Evolutionary conservation across 2,888 invertebrate genomes (phyloP), one percentile per base, ranked within the genome.

Genomic region (Athalia cordata): DNA sequence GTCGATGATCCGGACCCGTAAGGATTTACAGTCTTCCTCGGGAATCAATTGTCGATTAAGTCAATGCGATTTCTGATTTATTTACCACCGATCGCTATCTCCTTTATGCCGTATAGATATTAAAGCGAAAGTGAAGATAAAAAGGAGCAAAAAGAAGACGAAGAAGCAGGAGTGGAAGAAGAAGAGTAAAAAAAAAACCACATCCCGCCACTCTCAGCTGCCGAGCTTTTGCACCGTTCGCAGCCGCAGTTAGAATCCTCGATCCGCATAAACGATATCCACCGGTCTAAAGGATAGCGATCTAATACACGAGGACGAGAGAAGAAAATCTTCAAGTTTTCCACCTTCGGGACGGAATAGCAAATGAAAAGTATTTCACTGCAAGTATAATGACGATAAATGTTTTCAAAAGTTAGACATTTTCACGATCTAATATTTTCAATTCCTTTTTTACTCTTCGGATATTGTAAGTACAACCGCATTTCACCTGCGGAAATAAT

Each of bases 41-140:
- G 64, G 43, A 75, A 75, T 75, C 75, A 75, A 75, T 75, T 64
- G 75, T 75, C 75, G 75, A 75, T 75, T 75, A 75, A 75, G 75
- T 75, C 75, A 64, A 75, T 75, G 75, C 75, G 61, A 75, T 75
- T 64, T 75, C 61, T 75, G 75, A 75, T 75, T 75, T 75, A 75
- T 64, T 61, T 64, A 62, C 75, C 75, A 50, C 62, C 75, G 75
- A 75, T 75, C 62, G 15, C 75, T 75, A 75, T 75, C 75, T 75
- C 75, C 55, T 55, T 29, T 59, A 50, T 13, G 45, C n/a, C 62
- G 29, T 29, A 29, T 29, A 29, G 62, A 50, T 62, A 75, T 72
- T 72, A 72, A 72, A 72, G 52, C 59, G 75, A 75, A 75, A 75
- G 75, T 62, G 75, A 62, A 62, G 29, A 15, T 8, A 8, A 62